Evolutionary conservation across 64 coral and sea anemone genomes (phyloP).

Genomic region (Pachyseris speciosa): DNA sequence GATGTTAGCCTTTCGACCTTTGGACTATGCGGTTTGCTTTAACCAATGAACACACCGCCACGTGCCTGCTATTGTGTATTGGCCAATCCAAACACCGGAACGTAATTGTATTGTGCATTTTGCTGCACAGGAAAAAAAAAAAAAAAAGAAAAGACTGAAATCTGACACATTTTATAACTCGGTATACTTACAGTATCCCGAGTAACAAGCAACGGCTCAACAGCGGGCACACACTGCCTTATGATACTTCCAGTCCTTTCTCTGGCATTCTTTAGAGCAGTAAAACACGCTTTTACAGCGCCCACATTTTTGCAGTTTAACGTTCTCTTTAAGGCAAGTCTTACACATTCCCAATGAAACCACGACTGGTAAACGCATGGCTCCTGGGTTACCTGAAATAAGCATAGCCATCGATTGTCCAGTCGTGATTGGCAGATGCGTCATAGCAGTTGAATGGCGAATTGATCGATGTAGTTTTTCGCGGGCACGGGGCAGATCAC

Average conservation of each 20-base stretch:
- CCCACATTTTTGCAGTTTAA: neutral
- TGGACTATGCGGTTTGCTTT: too few relatives aligned
- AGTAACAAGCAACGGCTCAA: neutral
- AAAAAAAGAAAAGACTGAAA: too few relatives aligned
- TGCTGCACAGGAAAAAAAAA: too few relatives aligned
- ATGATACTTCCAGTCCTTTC: constrained; percentile 29
- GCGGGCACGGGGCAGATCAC: neutral
- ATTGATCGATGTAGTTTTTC: neutral
- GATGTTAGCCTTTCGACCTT: too few relatives aligned
- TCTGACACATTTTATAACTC: too few relatives aligned
- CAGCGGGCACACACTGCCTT: neutral
- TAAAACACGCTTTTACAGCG: constrained; percentile 20
- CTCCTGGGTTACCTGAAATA: neutral
- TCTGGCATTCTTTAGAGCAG: constrained; percentile 18
- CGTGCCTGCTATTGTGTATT: too few relatives aligned
- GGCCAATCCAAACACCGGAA: too few relatives aligned
- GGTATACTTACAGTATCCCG: too few relatives aligned
- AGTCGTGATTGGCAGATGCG: neutral
- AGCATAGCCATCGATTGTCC: neutral
- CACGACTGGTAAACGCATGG: neutral
- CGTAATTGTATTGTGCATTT: too few relatives aligned
- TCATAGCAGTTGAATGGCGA: neutral
- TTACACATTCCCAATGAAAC: neutral
- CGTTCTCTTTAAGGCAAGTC: neutral
- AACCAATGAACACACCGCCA: too few relatives aligned